Conservation (phyloP, 2,797 vertebrate genomes). For the Cossypha polioptera region DNA sequence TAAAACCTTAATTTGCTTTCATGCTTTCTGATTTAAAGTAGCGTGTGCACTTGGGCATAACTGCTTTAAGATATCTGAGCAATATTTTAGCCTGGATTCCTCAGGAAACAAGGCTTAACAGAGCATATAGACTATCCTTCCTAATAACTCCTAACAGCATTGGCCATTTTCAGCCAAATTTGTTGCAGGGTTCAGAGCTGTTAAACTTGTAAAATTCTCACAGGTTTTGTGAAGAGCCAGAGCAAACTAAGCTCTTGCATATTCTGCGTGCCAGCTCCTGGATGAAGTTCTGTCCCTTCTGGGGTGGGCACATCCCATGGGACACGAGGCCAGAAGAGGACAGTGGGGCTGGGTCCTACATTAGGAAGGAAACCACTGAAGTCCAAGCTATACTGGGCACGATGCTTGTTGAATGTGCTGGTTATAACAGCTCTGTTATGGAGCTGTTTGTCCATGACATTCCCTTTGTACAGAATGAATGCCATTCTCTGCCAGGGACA, state of each 20-base stretch:
- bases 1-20: slow-evolving; percentile 57
- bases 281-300: background rate
- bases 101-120: slow-evolving; percentile 10
- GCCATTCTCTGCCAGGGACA: background rate
- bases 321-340: background rate
- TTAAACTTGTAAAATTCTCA: background rate
- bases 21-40: slow-evolving; percentile 41
- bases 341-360: background rate
- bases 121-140: background rate
- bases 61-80: slow-evolving; percentile 25
- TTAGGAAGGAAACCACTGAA: background rate
- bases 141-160: background rate
- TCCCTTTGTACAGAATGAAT: background rate
- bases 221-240: background rate
- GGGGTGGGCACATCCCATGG: background rate
- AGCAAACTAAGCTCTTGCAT: background rate
- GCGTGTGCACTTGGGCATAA: slow-evolving; percentile 22
- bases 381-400: background rate
- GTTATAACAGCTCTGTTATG: background rate
- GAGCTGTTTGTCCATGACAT: accelerated
- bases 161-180: slow-evolving; percentile 13
- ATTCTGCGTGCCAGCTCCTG: background rate
- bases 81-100: slow-evolving; percentile 33
- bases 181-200: background rate
- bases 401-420: background rate